Evolutionary conservation across 1,140 invertebrate genomes (phyloP), one percentile per base, ranked within the genome.

Genomic region (Drosophila ananassae): DNA sequence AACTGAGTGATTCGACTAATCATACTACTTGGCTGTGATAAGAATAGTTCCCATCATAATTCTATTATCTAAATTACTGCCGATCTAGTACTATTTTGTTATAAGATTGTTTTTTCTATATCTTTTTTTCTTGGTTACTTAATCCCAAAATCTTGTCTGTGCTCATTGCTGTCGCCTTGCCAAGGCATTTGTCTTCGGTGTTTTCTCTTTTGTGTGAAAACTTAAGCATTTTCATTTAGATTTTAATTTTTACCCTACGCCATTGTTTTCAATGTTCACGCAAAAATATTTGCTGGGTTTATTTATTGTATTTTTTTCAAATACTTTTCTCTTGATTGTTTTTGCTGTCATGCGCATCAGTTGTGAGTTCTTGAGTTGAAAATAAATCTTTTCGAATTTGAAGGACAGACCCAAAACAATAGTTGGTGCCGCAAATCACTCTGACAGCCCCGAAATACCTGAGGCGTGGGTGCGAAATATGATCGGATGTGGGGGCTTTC

Each of bases 141-240:
- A 89, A 89, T 89, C 84, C 73, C 13, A 47, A 64, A 52, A 79
- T 75, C 50, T 34, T 78, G 53, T 79, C 67, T 66, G 76, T 63
- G 67, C 79, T 73, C 83, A 77, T 89, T 83, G 83, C 75, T 89
- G 83, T 89, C 83, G 83, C 68, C 60, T 73, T 89, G 83, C 83
- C 83, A 89, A 89, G 73, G 83, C 83, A 89, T 89, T 89, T 89
- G 73, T 51, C 66, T 66, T 77, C 58, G 73, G 12, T 51, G 30
- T 51, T 34, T 48, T 59, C 77, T 73, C 41, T 7, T 21, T 44
- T 60, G 67, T 48, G 68, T 79, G 80, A 78, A 56, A 85, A 77
- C 81, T 79, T 85, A 80, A 79, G 83, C 71, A 82, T 87, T 87
- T 69, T 60, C 81, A 82, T 87, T 87, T 87, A 87, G 66, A 87